Base-by-base conservation (phyloP, 2,113 vertebrate species). In the Mormyrus iriodes region DNA sequence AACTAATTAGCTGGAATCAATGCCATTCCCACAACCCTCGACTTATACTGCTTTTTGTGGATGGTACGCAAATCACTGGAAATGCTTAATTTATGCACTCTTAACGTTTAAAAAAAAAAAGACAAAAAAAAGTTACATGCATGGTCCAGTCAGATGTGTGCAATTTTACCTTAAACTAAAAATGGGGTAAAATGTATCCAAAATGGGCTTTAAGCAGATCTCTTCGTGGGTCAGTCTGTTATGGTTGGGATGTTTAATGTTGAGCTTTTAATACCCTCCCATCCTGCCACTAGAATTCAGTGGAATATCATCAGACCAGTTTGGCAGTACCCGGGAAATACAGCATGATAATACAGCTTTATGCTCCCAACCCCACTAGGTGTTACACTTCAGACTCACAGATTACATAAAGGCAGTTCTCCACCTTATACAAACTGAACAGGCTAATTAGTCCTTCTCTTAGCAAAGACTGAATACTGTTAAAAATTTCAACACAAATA, bases 101-200 rank as follows among this genome's bases (percentile, higher is more conserved):
- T 90, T 84, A 85, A 89, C 44, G 61, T 88, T 10, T 4, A 69
- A 19, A 88, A 84, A 35, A 21, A 73, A 17, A 61, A 88, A 31
- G 92, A 91, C n/a, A n/a, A n/a, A n/a, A 86, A 91, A 92, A 92
- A 86, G 90, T 94, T 90, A 44, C 86, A 90, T 91, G 90, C 58
- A 90, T 31, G 90, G 39, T 89, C 53, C 24, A 31, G 19, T 61
- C 24, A 27, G 83, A 94, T 90, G 90, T 91, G 91, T 88, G 58
- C 84, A 49, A 42, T 24, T 65, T 65, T 13, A n/a, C 12, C 61
- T 65, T 27, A 4, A 27, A 65, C 3, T 65, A 65, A 3, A 65
- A 31, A 65, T 27, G n/a, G n/a, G 61, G n/a, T 65, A 65, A n/a
- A 65, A 31, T 65, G 27, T 65, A 27, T 65, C 9, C 61, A 27